These are phyloP conservation scores for Caerostris extrusa DNA, from an alignment of 1,140 invertebrate genomes.

Conservation along the genomic window DNA sequence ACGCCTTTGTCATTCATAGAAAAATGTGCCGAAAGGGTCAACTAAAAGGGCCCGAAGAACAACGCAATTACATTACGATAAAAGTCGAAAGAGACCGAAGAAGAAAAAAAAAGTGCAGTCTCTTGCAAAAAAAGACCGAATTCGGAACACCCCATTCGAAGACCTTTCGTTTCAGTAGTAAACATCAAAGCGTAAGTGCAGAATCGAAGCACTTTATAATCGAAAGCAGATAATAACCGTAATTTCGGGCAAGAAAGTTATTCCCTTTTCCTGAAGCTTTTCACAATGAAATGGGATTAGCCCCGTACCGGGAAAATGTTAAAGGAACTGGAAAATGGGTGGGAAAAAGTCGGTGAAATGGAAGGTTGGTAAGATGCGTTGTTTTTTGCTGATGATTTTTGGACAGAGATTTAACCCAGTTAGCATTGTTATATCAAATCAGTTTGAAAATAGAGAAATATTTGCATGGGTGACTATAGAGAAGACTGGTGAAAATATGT, in stretches of 20 bases:
- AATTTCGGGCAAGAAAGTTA: neutral
- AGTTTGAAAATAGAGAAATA: too few species aligned
- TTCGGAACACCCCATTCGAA: neutral
- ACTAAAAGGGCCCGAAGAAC: neutral
- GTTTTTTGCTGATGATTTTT: too few species aligned
- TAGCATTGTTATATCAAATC: too few species aligned
- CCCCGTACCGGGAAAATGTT: neutral
- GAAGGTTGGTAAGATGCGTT: neutral
- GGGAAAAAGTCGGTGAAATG: neutral
- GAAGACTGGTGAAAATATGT: too few species aligned
- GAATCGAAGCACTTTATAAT: neutral
- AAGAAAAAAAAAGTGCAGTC: neutral
- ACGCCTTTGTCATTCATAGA: neutral
- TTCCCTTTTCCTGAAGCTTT: neutral
- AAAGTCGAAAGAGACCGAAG: neutral
- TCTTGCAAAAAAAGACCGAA: neutral
- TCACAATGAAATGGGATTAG: constrained; percentile 25
- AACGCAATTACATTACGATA: constrained; percentile 22
- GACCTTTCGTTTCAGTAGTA: neutral
- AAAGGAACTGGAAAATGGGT: neutral
- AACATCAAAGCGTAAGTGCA: neutral
- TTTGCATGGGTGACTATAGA: too few species aligned
- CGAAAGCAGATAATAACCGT: constrained; percentile 15
- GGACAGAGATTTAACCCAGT: too few species aligned
- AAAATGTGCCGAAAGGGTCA: neutral